phyloP scores from a whole-genome alignment of 2,113 vertebrate genomes.

The Limanda limanda region DNA sequence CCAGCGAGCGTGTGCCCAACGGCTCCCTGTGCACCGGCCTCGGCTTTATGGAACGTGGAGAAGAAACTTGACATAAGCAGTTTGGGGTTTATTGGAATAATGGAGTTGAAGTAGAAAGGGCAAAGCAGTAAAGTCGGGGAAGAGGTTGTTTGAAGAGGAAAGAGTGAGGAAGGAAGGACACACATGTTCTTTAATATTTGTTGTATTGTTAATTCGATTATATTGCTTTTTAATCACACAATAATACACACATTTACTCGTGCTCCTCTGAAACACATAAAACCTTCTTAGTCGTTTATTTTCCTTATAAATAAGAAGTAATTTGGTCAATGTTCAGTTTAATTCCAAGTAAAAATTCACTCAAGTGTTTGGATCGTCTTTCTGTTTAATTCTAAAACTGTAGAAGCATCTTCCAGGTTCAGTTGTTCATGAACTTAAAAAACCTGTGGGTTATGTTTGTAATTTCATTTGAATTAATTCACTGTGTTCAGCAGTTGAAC shows the following conservation, averaged over 20 bases:
- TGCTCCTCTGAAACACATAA: too few species aligned
- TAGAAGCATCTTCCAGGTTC: too few species aligned
- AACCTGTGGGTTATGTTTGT: neutral
- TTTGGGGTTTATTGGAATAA: neutral
- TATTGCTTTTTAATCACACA: too few species aligned
- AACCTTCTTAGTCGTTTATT: too few species aligned
- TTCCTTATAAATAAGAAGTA: too few species aligned
- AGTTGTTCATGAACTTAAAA: neutral
- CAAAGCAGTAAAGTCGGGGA: neutral
- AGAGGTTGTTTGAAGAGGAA: neutral
- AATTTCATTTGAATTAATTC: neutral
- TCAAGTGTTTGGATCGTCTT: neutral
- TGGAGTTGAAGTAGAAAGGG: neutral
- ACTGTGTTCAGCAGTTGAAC: neutral
- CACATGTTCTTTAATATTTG: neutral
- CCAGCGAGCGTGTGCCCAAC: conserved; percentile 17
- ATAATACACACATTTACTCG: too few species aligned
- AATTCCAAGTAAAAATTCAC: too few species aligned
- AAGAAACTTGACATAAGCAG: conserved; percentile 29
- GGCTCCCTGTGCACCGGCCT: conserved; percentile 24
- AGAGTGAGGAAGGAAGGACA: neutral
- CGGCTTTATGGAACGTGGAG: neutral
- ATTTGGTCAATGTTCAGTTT: neutral
- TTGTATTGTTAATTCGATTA: neutral
- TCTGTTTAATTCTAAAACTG: too few species aligned